Base-by-base conservation (phyloP, 2,888 invertebrate genomes). In the Brenthis hecate region DNA sequence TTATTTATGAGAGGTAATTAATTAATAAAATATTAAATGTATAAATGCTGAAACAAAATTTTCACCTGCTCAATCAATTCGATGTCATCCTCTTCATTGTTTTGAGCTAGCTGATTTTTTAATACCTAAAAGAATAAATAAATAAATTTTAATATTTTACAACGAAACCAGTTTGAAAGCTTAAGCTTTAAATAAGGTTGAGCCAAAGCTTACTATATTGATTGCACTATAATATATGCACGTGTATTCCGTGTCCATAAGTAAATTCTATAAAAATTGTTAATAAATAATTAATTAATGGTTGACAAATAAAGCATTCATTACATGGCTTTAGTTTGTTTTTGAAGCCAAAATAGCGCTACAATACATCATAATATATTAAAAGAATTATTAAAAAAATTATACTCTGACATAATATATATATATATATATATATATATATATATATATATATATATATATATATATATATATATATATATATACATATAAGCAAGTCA, bases 41-140 rank as follows among this genome's bases (percentile, higher is more conserved):
- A 19, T 19, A 53, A 23, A 53, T 23, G 11, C 2, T 2, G 16
- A 54, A 23, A 23, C 3, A 23, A 23, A 51, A 48, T 4, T 51
- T 80, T 77, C 66, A 91, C 91, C 84, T 89, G 86, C 73, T 91
- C 91, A 57, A 91, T 76, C 28, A 83, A 78, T 71, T 87, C 85
- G 75, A 89, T 69, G 66, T 90, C 86, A 63, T 91, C 91, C 43
- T 88, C 89, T 76, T 91, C 91, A 89, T 79, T 85, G 77, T 79
- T 78, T 79, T 87, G 89, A 75, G 83, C 86, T 83, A 87, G 74
- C 74, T 91, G 91, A 77, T 84, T 89, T 86, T 88, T 91, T 85
- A 89, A 88, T 76, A 80, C 83, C 92, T 92, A 83, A 16, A 80
- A 84, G 75, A 69, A 66, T 43, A 69, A 65, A 73, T 6, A 13